phyloP scores from a whole-genome alignment of 2,797 vertebrate species.

The Siniperca obscura region DNA sequence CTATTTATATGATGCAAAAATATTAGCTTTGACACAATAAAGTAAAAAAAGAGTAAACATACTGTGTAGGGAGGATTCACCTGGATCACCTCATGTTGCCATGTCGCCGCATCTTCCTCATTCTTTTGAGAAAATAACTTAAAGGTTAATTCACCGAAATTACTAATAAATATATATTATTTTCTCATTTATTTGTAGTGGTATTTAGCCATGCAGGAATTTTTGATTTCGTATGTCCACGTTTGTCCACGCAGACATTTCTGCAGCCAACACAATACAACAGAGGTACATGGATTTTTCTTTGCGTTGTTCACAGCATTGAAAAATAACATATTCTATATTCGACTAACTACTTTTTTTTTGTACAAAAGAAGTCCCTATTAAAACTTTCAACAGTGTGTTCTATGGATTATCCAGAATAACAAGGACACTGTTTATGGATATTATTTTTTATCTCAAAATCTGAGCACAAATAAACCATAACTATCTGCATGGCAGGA shows the following conservation, averaged over 20 bases:
- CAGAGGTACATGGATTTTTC: neutral
- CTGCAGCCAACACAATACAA: neutral
- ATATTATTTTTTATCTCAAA: neutral
- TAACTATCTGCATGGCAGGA: neutral
- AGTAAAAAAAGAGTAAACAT: neutral
- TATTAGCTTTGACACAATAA: conserved; percentile 27
- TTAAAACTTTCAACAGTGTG: neutral
- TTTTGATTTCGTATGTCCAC: neutral
- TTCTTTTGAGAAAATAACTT: neutral
- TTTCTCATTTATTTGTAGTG: neutral
- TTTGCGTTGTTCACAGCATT: neutral
- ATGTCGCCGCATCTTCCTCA: neutral
- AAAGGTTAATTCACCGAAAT: neutral
- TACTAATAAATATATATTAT: neutral
- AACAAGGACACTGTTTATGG: neutral
- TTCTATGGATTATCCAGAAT: neutral
- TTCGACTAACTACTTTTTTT: neutral
- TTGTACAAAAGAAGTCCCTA: too few species aligned
- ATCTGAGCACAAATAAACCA: neutral
- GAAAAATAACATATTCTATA: neutral
- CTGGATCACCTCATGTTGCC: conserved; percentile 3
- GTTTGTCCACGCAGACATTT: neutral
- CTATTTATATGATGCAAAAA: conserved; percentile 16
- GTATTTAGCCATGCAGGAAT: neutral
- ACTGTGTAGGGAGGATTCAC: neutral